Evolutionary conservation across 2,797 vertebrate species (phyloP), one percentile per base, ranked within the genome.

Genomic region (Phalanger gymnotis): DNA sequence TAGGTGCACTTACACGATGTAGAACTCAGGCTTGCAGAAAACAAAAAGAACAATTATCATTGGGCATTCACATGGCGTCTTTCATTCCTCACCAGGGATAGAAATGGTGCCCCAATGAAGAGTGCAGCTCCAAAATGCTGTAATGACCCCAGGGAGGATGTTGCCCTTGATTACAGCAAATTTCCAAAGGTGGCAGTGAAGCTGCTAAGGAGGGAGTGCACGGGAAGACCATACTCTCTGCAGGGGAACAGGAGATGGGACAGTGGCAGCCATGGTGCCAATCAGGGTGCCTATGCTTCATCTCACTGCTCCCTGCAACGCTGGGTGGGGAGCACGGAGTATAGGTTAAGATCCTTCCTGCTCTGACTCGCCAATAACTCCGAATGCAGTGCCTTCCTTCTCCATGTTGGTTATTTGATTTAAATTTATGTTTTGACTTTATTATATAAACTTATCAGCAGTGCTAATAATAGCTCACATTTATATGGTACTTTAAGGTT

Each of bases 1-100:
- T 92, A 95, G 94, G n/a, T 95, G 91, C 51, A 10, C 58, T 47
- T 93, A 97, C 12, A 56, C 94, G 22, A 95, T 66, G 40, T 57
- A 92, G 51, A 91, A 96, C 95, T 95, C 94, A 93, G 73, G 73
- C 54, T 96, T 95, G 93, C 40, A 93, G 87, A 91, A 94, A 92
- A 22, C 47, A 90, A 92, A 95, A 92, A 73, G 53, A 94, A 52
- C 27, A 58, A 95, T 0, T 92, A 34, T 96, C 47, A 90, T 40
- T 95, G 93, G 92, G 57, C 92, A 93, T 95, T 95, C 95, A 66
- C 58, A 61, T 90, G 61, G 47, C 92, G 87, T 93, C 90, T 40
- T 94, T 92, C 90, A 57, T 55, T 58, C 96, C 93, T 66, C 52
- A 92, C 66, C 96, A 11, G 94, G 96, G 40, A 61, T 90, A 96